Base-by-base conservation (phyloP, 2,113 vertebrate species). In the Eupsittula cactorum region DNA sequence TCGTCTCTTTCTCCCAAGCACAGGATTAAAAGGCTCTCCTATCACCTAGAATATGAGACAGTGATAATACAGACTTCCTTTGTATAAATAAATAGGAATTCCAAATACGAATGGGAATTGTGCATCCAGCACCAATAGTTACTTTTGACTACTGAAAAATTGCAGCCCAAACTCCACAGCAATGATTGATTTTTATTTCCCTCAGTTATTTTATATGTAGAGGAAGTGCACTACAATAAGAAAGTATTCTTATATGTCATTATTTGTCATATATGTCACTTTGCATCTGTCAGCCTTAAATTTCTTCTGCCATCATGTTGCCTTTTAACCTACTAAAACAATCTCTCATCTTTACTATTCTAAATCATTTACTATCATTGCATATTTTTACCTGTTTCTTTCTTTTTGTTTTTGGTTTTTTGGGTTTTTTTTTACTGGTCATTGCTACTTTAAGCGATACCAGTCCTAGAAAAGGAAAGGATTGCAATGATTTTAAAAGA, bases 221-320 rank as follows among this genome's bases (percentile, higher is more conserved):
- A 74, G 8, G 62, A 62, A 50, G 39, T 65, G 2, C 27, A 76
- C 8, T 24, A 35, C 13, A 55, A 37, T 23, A 71, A 82, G 16
- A 82, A 79, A 62, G 31, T 55, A 39, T 78, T 89, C 13, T 84
- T 59, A 57, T 59, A 59, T n/a, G 33, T n/a, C 33, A 23, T n/a
- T 59, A 59, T 59, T n/a, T n/a, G 20, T 59, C 13, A 57, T 57
- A n/a, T n/a, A n/a, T n/a, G 55, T 10, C 0, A 0, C 37, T 88
- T 85, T 80, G 2, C 37, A 14, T 68, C 29, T 71, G 19, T 39
- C 42, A 52, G 16, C 25, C 73, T 31, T 20, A 71, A 82, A 82
- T 74, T 84, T 86, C 31, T 70, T 24, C 42, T 47, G 37, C 4
- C 8, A 31, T 68, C n/a, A 16, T 13, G 5, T 70, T 76, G 41